These are phyloP conservation scores for Aplysina aerophoba DNA, from an alignment of 37 sponge, comb jelly and placozoan species.

Conservation along the genomic window DNA sequence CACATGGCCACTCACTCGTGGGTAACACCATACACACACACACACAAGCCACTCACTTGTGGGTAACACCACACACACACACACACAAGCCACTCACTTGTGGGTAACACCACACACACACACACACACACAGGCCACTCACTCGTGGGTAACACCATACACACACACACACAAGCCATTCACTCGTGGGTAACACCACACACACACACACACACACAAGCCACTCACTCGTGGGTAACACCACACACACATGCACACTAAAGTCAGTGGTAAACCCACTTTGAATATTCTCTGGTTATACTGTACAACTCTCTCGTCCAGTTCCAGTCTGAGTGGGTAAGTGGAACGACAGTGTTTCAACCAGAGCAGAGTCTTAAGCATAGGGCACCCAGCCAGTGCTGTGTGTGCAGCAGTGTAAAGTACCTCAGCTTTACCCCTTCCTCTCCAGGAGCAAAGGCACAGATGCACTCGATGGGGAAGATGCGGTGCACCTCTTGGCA, in stretches of 20 bases:
- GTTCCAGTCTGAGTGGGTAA: constrained; percentile 38
- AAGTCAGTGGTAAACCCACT: constrained; percentile 30
- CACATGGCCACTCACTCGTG: background rate
- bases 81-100: constrained; percentile 10
- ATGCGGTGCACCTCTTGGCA: constrained; percentile 63
- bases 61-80: no score
- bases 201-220: constrained; percentile 1
- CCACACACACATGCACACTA: background rate
- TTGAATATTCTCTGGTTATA: constrained; percentile 62
- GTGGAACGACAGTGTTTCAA: no score
- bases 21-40: constrained; percentile 41
- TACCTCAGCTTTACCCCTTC: constrained; percentile 64
- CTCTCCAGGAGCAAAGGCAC: constrained; percentile 66
- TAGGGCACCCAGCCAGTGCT: no score
- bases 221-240: background rate
- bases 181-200: background rate
- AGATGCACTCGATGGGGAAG: constrained; percentile 76
- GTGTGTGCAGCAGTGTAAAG: background rate
- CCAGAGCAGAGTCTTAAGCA: no score
- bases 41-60: background rate
- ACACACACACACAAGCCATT: constrained; percentile 8
- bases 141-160: no score
- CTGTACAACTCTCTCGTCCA: constrained; percentile 50
- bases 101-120: constrained; percentile 54
- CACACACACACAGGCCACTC: constrained; percentile 10